Base-by-base conservation (phyloP, 2,113 vertebrate genomes). In the Dasyurus viverrinus region DNA sequence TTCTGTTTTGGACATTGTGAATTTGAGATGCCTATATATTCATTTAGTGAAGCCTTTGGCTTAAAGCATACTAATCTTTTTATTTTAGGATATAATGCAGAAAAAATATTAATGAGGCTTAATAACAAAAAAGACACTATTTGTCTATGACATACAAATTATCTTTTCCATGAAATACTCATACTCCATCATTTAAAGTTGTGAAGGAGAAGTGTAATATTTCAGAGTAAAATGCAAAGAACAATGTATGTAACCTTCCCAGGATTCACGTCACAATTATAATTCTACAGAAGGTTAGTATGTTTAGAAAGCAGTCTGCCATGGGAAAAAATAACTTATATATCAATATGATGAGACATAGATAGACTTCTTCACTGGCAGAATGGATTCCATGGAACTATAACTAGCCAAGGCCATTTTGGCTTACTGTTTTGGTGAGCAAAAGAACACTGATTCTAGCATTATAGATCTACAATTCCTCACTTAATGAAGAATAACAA, bases 31-130 rank as follows among this genome's bases (percentile, higher is more conserved):
- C 4, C 68, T n/a, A 76, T n/a, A 76, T 6, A 76, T 14, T 19
- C 36, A 76, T 76, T 52, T 36, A 47, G 8, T 42, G 91, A 50
- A 95, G 9, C 12, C 91, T 46, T 52, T 91, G 52, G 89, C 47
- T 96, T 96, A 91, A 94, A 50, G 92, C 91, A 91, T 48, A 90
- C 53, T 90, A 90, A 92, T 52, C 93, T 91, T 89, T 94, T 96
- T 94, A 92, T 54, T 94, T 96, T 91, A 92, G 52, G 54, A 48
- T 92, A 90, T 95, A 93, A 93, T 91, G 92, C 26, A 93, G 48
- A 91, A 23, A 42, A 95, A 94, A 94, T 76, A 54, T 84, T 25
- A 96, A 97, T 19, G 36, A 84, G n/a, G 19, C 19, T 84, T 42
- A 84, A 42, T 42, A 42, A 19, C 16, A 0, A 76, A 76, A 76